Conservation (phyloP, 1,140 invertebrate species). For the Drosophila lowei region DNA sequence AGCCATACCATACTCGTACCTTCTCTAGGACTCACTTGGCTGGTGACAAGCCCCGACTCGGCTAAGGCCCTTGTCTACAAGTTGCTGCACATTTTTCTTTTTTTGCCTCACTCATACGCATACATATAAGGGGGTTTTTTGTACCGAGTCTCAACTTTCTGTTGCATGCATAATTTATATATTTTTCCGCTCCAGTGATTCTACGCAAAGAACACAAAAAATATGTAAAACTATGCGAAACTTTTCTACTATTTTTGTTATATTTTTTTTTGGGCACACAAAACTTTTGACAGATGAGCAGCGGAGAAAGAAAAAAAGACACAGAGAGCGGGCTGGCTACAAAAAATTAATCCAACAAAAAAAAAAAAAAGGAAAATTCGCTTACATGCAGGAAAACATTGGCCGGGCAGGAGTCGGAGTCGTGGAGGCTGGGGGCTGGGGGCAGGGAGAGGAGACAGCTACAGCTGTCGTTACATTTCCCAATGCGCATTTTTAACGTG, state of each 20-base stretch:
- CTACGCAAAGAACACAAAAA: slow-evolving; percentile 32
- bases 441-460: slow-evolving; percentile 32
- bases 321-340: slow-evolving; percentile 15
- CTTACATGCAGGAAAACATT: slow-evolving; percentile 47
- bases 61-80: slow-evolving; percentile 29
- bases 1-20: neutral
- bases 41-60: too few species aligned
- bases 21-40: neutral
- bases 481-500: slow-evolving; percentile 68
- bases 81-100: slow-evolving; percentile 52
- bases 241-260: slow-evolving; percentile 25
- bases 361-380: slow-evolving; percentile 40
- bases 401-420: neutral
- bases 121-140: slow-evolving; percentile 12
- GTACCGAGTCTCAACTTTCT: slow-evolving; percentile 47
- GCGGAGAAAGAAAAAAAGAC: slow-evolving; percentile 9
- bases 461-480: slow-evolving; percentile 74
- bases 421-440: too few species aligned
- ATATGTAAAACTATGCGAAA: slow-evolving; percentile 80
- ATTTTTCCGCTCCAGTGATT: slow-evolving; percentile 62
- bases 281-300: slow-evolving; percentile 46
- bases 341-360: slow-evolving; percentile 64
- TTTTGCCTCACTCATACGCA: slow-evolving; percentile 3
- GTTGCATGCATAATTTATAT: slow-evolving; percentile 80
- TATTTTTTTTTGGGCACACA: neutral